phyloP scores from a whole-genome alignment of 2,113 vertebrate genomes.

The Periophthalmodon schlosseri region DNA sequence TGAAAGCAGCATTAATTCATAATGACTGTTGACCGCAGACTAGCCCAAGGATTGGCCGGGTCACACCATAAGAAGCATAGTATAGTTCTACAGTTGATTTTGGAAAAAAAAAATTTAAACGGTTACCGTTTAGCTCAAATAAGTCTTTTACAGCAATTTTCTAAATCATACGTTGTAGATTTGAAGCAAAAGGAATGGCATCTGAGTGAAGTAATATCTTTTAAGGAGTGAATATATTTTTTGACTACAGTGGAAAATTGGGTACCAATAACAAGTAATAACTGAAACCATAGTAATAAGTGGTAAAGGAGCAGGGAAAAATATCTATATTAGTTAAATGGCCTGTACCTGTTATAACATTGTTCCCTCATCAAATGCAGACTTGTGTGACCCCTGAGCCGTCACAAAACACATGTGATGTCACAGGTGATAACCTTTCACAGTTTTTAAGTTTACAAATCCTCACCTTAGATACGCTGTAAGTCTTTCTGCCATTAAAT shows the following conservation, averaged over 20 bases:
- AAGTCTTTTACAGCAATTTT: background rate
- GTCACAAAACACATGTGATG: too few relatives aligned
- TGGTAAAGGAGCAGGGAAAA: too few relatives aligned
- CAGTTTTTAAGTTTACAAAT: too few relatives aligned
- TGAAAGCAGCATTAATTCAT: slow-evolving; percentile 30
- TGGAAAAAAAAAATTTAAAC: background rate
- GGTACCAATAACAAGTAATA: background rate
- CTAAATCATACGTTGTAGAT: background rate
- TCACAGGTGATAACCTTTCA: too few relatives aligned
- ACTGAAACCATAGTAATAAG: background rate
- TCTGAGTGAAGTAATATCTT: background rate
- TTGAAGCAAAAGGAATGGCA: background rate
- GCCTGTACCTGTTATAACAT: too few relatives aligned
- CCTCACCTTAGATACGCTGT: too few relatives aligned
- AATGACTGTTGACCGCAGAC: slow-evolving; percentile 42
- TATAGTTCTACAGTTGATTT: background rate
- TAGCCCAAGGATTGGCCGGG: slow-evolving; percentile 17
- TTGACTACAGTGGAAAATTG: too few relatives aligned
- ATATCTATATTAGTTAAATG: too few relatives aligned
- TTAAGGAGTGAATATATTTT: background rate
- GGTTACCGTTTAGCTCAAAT: background rate
- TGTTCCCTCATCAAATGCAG: too few relatives aligned
- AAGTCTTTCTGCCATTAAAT: too few relatives aligned
- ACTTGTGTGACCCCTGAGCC: too few relatives aligned
- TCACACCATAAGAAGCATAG: background rate